A percentile compares a stretch with the other conserved stretches of the same genome.
Evolutionary conservation across 2,113 vertebrate genomes (phyloP).

Genomic region (Salvelinus namaycush): DNA sequence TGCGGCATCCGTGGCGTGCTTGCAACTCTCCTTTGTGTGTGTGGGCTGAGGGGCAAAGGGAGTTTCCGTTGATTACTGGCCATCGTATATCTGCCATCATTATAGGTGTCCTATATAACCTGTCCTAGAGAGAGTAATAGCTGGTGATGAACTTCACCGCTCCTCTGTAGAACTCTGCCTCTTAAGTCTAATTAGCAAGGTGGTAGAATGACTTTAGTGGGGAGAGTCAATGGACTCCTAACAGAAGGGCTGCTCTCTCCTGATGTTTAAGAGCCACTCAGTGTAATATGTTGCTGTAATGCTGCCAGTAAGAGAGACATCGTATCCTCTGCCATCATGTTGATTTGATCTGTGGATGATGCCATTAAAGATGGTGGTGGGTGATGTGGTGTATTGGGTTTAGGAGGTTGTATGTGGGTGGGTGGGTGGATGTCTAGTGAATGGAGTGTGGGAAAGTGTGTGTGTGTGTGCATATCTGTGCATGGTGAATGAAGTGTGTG

Average conservation of each 20-base stretch:
- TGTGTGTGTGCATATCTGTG: neutral
- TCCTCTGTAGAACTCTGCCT: slow-evolving; percentile 47
- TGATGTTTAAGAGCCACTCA: slow-evolving; percentile 49
- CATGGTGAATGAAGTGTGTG: neutral
- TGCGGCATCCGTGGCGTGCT: neutral
- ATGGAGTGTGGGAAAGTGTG: neutral
- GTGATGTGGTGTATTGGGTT: slow-evolving; percentile 29
- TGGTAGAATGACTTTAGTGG: slow-evolving; percentile 40
- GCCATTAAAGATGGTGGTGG: slow-evolving; percentile 35
- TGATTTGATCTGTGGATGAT: slow-evolving; percentile 56
- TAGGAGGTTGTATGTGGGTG: slow-evolving; percentile 9
- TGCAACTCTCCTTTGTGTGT: neutral
- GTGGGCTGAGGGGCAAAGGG: neutral
- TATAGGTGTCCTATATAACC: neutral
- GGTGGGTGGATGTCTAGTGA: neutral
- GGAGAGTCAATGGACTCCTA: slow-evolving; percentile 42
- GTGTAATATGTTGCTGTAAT: slow-evolving; percentile 23
- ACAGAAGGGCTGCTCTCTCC: slow-evolving; percentile 12
- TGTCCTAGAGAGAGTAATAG: slow-evolving; percentile 43
- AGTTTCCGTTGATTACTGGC: slow-evolving; percentile 1
- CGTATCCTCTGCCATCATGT: slow-evolving; percentile 51
- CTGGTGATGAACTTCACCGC: slow-evolving; percentile 37
- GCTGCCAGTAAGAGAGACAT: slow-evolving; percentile 42
- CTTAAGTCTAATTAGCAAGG: slow-evolving; percentile 54
- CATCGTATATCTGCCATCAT: slow-evolving; percentile 42